Evolutionary conservation across 2,797 vertebrate genomes (phyloP).

Genomic region (Pteronotus mesoamericanus): DNA sequence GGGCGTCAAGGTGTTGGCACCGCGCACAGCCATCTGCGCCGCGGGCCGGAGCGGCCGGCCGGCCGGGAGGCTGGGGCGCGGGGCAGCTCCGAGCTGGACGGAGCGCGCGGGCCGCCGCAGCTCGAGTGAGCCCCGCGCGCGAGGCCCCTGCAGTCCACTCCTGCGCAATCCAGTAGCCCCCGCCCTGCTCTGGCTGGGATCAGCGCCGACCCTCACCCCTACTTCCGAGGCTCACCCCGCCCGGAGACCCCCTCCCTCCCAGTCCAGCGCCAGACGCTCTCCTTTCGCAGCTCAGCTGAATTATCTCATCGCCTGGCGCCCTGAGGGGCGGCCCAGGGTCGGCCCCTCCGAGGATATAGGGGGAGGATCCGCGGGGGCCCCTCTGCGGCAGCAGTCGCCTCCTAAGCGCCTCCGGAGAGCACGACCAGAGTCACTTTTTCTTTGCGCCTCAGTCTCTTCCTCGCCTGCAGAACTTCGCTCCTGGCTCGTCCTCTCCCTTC

Average conservation of each 20-base stretch:
- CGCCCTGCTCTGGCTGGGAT: conserved; percentile 58
- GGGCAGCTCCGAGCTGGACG: neutral
- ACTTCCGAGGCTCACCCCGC: conserved; percentile 47
- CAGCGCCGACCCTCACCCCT: conserved; percentile 50
- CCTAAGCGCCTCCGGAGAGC: neutral
- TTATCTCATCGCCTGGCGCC: conserved; percentile 47
- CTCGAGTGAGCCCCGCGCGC: neutral
- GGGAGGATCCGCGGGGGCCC: neutral
- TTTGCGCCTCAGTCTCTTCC: neutral
- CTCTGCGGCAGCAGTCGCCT: neutral
- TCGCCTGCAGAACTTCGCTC: neutral
- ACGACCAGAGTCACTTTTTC: conserved; percentile 44
- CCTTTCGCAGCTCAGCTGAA: neutral
- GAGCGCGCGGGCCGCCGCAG: neutral
- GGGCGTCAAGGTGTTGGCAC: conserved; percentile 90
- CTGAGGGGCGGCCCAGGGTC: conserved; percentile 27
- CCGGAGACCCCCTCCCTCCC: conserved; percentile 5
- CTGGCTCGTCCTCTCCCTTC: neutral
- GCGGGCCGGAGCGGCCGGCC: neutral
- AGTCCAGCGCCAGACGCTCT: conserved; percentile 13
- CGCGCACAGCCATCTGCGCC: conserved; percentile 90
- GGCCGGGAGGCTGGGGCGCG: neutral
- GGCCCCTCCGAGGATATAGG: neutral
- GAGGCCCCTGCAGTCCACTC: conserved; percentile 49
- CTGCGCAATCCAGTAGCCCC: conserved; percentile 21